Conservation (phyloP, 2,113 vertebrate genomes). For the Daubentonia madagascariensis region DNA sequence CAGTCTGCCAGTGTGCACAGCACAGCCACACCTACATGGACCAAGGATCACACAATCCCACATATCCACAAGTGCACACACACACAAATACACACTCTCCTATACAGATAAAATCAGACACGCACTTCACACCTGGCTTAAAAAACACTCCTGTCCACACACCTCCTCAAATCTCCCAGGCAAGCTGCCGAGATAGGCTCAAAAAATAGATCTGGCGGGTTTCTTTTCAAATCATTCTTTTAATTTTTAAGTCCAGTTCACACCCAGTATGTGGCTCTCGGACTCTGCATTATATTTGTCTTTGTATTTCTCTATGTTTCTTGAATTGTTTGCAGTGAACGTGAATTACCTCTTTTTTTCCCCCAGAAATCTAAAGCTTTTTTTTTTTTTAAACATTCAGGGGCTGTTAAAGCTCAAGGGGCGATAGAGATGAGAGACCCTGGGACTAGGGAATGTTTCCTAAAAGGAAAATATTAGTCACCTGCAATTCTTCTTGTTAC, state of each 20-base stretch:
- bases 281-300: neutral
- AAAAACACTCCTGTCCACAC: neutral
- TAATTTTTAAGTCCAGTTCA: neutral
- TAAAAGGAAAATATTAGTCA: conserved; percentile 36
- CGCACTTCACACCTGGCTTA: neutral
- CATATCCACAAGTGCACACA: neutral
- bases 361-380: neutral
- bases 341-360: neutral
- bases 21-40: neutral
- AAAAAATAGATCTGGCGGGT: neutral
- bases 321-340: neutral
- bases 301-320: neutral
- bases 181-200: no score
- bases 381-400: neutral
- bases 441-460: neutral
- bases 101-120: neutral
- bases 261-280: neutral
- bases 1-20: neutral
- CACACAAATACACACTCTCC: neutral
- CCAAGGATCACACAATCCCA: neutral
- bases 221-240: neutral
- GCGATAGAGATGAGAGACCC: neutral
- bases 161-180: neutral
- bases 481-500: neutral
- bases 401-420: neutral